These are phyloP conservation scores for Kryphioiulus occultus DNA, from an alignment of 2,888 invertebrate species.

Conservation along the genomic window DNA sequence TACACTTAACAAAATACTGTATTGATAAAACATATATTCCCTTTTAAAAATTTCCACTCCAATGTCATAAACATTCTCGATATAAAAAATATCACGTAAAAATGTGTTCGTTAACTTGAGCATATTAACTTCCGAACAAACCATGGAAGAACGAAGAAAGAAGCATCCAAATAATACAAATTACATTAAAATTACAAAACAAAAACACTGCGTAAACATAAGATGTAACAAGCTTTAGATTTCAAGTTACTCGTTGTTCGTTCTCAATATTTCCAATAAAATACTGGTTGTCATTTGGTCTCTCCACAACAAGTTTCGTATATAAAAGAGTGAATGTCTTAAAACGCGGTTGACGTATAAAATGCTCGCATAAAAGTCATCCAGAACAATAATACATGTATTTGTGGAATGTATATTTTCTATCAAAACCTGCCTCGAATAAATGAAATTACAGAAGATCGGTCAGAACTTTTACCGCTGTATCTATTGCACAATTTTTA, in stretches of 20 bases:
- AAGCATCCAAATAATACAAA: conserved; percentile 6
- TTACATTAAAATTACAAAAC: background rate
- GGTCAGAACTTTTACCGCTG: background rate
- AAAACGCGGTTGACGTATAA: background rate
- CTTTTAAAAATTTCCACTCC: conserved; percentile 23
- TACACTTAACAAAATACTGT: conserved; percentile 9
- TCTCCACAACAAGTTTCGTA: background rate
- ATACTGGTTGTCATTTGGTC: conserved; percentile 21
- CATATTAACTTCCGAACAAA: conserved; percentile 17
- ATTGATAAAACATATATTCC: conserved; percentile 28
- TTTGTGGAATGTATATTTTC: background rate
- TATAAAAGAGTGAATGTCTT: background rate
- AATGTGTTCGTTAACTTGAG: conserved; percentile 33
- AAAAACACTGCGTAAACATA: conserved; percentile 4
- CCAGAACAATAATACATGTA: background rate
- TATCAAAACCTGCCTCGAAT: background rate
- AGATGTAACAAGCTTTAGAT: background rate
- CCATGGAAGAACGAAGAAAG: background rate
- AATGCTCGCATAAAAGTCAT: conserved; percentile 1
- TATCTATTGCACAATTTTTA: background rate
- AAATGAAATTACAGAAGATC: background rate
- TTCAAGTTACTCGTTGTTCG: background rate
- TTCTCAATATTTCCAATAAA: conserved; percentile 18
- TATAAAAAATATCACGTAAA: conserved; percentile 40
- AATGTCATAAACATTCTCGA: background rate